Evolutionary conservation across 1,140 invertebrate species (phyloP), one percentile per base, ranked within the genome.

Genomic region (Drosophila busckii): DNA sequence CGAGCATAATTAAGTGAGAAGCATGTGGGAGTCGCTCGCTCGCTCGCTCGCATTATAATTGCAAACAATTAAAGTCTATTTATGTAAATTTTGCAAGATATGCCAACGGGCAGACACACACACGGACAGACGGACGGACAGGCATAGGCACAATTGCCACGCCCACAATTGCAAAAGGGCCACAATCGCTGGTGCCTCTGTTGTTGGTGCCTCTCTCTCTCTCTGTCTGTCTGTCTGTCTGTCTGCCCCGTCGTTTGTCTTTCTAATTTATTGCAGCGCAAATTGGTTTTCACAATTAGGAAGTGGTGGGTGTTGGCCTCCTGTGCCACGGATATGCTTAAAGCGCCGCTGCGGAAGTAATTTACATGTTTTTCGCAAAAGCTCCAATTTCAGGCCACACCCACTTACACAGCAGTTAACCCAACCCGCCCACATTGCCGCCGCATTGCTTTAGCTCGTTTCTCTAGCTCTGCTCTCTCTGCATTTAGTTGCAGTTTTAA

Each of bases 11-110:
- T 68, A 64, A 68, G 60, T 53, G 49, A 31, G 28, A 44, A 28
- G 31, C 23, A 34, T 12, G 19, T n/a, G 15, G 63, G 38, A 35
- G 44, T 25, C 25, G 25, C 41, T 28, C 20, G 34, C 31, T 19
- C 26, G 28, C 23, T 55, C 32, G 45, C 58, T 69, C 52, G 69
- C 59, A 82, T 80, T 80, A 80, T 80, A 80, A 80, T 80, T 80
- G 75, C 75, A 82, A 80, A 80, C 75, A 80, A 80, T 80, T 80
- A 80, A 80, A 82, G 75, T 80, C 75, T 82, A 80, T 80, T 80
- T 80, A 80, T 82, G 75, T 70, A 80, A 80, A 80, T 80, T 82
- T n/a, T 75, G 52, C 75, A 80, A 80, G 75, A 80, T 80, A 80
- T 82, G 69, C 73, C 32, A 48, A 46, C 42, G 65, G 34, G 32